Evolutionary conservation across 2,797 vertebrate genomes (phyloP).

Genomic region (Uromys caudimaculatus): DNA sequence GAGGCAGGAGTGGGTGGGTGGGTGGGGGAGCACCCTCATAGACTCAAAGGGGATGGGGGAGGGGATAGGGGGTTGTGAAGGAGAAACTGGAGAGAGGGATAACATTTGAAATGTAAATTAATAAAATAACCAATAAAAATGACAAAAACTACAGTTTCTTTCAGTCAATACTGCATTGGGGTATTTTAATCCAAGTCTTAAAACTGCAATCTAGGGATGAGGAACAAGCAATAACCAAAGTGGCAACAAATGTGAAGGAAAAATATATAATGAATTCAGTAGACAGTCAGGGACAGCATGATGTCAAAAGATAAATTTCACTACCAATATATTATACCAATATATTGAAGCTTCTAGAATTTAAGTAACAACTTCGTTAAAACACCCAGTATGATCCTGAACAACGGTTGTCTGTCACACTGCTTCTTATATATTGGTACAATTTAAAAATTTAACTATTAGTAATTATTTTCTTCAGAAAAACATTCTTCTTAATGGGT

Average conservation of each 20-base stretch:
- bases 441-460: constrained; percentile 1
- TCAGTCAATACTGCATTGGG: neutral
- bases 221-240: too few species aligned
- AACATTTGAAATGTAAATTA: neutral
- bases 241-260: neutral
- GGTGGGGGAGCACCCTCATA: neutral
- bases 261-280: neutral
- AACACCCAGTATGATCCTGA: neutral
- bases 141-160: neutral
- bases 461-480: neutral
- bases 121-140: neutral
- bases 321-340: neutral
- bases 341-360: neutral
- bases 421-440: neutral
- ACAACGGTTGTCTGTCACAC: neutral
- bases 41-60: fast-evolving
- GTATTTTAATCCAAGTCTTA: neutral
- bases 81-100: neutral
- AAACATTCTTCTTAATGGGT: neutral
- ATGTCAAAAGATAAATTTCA: neutral
- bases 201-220: neutral
- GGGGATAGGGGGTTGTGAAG: fast-evolving
- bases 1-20: neutral
- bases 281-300: neutral
- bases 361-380: neutral